Conservation (phyloP, 2,797 vertebrate species). For the Trematocara caparti region DNA sequence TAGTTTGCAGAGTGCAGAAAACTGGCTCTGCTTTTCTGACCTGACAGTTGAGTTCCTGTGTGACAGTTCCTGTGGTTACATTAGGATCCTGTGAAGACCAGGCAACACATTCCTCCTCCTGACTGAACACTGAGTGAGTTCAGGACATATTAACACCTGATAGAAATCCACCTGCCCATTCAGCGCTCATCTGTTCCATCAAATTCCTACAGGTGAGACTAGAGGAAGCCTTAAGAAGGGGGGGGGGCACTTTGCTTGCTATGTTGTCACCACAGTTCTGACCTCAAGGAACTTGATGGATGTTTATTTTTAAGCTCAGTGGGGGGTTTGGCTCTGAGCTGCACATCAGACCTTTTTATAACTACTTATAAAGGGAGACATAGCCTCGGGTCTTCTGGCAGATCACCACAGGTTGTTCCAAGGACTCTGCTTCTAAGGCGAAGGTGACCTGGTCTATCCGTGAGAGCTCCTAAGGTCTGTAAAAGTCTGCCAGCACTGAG, state of each 20-base stretch:
- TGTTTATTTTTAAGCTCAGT: constrained; percentile 51
- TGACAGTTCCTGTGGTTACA: not conserved
- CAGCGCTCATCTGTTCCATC: not conserved
- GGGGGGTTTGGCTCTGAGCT: constrained; percentile 30
- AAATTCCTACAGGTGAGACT: not conserved
- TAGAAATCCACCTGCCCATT: not conserved
- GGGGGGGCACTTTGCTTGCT: not conserved
- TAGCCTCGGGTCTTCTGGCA: constrained; percentile 28
- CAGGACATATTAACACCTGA: not conserved
- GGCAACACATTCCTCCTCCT: not conserved
- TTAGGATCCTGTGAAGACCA: not conserved
- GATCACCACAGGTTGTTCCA: constrained; percentile 18
- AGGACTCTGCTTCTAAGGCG: constrained; percentile 12
- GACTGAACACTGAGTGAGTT: not conserved
- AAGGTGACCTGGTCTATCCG: constrained; percentile 20
- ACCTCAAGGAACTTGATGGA: constrained; percentile 29
- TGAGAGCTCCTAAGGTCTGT: constrained; percentile 6
- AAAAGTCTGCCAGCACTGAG: constrained; percentile 1
- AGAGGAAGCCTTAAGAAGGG: not conserved
- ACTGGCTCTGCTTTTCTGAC: not conserved
- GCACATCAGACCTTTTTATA: constrained; percentile 37
- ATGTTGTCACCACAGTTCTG: constrained; percentile 12
- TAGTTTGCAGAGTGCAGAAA: not conserved
- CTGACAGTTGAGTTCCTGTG: not conserved
- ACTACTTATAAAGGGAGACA: not conserved